phyloP scores from a whole-genome alignment of 2,113 vertebrate species.

The Serinus canaria region DNA sequence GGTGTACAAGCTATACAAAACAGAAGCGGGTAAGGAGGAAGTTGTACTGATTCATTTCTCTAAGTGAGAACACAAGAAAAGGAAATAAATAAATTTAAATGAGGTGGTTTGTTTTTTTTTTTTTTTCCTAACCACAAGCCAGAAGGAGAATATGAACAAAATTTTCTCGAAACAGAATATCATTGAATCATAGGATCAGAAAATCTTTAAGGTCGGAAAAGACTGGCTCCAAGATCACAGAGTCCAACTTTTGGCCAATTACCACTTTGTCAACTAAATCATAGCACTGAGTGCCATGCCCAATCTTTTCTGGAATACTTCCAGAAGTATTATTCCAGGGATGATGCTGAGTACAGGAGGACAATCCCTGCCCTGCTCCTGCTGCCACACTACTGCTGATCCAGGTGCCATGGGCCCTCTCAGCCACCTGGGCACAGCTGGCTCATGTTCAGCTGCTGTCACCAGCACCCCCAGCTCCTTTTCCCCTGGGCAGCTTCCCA shows the following conservation, averaged over 20 bases:
- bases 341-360: not conserved
- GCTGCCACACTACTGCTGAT: not conserved
- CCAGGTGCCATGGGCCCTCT: not conserved
- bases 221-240: not conserved
- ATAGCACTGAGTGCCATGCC: too few relatives aligned
- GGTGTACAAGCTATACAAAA: not conserved
- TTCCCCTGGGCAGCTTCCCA: not conserved
- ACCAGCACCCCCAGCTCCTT: not conserved
- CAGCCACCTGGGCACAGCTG: not conserved
- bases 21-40: not conserved
- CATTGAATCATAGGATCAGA: not conserved
- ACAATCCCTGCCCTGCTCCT: accelerated
- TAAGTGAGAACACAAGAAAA: not conserved
- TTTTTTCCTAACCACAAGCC: not conserved
- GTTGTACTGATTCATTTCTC: not conserved
- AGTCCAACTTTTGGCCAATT: not conserved
- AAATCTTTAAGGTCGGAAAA: not conserved
- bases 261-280: not conserved
- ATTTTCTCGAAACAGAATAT: not conserved
- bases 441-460: not conserved
- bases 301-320: not conserved
- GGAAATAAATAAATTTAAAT: not conserved
- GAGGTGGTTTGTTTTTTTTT: not conserved
- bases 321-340: not conserved
- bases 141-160: not conserved